Conservation (phyloP, 2,888 invertebrate species). For the Allygus modestus region DNA sequence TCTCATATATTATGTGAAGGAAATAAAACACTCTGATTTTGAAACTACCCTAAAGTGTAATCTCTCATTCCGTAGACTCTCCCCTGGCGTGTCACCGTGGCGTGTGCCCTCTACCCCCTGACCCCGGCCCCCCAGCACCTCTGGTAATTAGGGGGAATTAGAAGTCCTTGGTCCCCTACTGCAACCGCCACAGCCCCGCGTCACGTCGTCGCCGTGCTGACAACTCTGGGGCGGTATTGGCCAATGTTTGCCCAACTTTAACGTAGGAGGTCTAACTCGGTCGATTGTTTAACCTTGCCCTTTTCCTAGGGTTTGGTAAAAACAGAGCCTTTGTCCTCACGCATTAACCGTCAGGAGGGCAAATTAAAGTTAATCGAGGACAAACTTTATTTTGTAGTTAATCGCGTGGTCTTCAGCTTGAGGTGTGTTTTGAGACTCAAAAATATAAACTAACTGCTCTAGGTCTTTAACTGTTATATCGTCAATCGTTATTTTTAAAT, state of each 20-base stretch:
- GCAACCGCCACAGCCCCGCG: neutral
- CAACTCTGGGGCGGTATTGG: neutral
- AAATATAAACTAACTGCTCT: too few species aligned
- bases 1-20: too few species aligned
- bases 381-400: too few species aligned
- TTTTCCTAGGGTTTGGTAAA: neutral
- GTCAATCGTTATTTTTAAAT: too few species aligned
- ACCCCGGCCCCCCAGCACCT: neutral
- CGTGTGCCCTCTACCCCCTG: neutral
- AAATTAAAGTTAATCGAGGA: too few species aligned
- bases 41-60: too few species aligned
- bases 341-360: too few species aligned
- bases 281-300: neutral
- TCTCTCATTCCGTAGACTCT: too few species aligned
- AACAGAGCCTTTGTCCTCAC: neutral
- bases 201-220: neutral
- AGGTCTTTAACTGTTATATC: too few species aligned
- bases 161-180: conserved; percentile 1
- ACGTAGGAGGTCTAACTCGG: neutral
- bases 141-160: conserved; percentile 2
- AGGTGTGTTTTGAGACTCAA: too few species aligned
- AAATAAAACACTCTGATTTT: too few species aligned
- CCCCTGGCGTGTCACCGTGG: conserved; percentile 10
- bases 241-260: neutral
- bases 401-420: too few species aligned